phyloP scores from a whole-genome alignment of 2,113 vertebrate species.

The Amblyornis subalaris region DNA sequence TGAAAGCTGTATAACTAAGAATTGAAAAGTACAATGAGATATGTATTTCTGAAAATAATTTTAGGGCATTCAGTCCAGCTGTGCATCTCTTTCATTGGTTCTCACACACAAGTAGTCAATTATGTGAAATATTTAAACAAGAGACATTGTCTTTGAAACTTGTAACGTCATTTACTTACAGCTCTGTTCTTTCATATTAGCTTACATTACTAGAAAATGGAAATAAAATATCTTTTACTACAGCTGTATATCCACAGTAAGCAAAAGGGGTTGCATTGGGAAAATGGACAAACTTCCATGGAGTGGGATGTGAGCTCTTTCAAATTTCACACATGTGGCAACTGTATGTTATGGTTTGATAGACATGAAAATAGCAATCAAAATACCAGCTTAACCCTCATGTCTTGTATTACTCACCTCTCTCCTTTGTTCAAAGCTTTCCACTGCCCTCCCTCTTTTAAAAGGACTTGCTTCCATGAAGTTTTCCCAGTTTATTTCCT shows the following conservation, averaged over 20 bases:
- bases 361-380: neutral
- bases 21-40: constrained; percentile 41
- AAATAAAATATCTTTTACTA: constrained; percentile 12
- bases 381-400: neutral
- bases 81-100: constrained; percentile 28
- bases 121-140: constrained; percentile 52
- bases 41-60: constrained; percentile 45
- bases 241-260: neutral
- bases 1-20: constrained; percentile 2
- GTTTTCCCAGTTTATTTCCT: constrained; percentile 76
- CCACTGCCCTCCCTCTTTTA: neutral
- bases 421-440: constrained; percentile 3
- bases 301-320: neutral
- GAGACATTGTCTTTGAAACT: constrained; percentile 29
- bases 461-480: constrained; percentile 20
- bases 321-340: neutral
- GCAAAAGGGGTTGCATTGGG: neutral
- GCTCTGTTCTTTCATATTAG: neutral
- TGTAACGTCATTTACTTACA: constrained; percentile 12
- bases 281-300: neutral
- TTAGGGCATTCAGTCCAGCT: constrained; percentile 21
- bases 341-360: neutral
- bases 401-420: neutral
- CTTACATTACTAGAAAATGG: constrained; percentile 9
- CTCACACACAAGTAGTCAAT: constrained; percentile 13